phyloP scores from a whole-genome alignment of 2,888 invertebrate genomes.

The Prenolepis imparis region DNA sequence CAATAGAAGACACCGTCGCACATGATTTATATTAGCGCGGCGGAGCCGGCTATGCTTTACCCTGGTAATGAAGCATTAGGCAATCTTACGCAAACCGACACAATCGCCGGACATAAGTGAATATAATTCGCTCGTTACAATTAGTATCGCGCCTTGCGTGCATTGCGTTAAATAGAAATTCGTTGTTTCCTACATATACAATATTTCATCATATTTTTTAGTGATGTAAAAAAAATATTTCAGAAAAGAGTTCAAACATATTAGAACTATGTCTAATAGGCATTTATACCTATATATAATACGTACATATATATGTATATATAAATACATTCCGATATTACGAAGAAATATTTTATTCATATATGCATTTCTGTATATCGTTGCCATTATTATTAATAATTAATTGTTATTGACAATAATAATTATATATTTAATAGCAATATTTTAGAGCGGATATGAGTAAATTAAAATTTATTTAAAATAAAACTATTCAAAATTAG shows the following conservation, averaged over 20 bases:
- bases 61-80: slow-evolving; percentile 30
- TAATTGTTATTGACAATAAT: background rate
- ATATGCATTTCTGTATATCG: background rate
- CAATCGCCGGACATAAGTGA: slow-evolving; percentile 10
- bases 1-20: slow-evolving; percentile 34
- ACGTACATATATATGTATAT: background rate
- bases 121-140: slow-evolving; percentile 31
- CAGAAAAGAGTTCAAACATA: background rate
- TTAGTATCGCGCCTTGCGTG: slow-evolving; percentile 20
- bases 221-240: slow-evolving; percentile 17
- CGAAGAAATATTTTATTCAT: background rate
- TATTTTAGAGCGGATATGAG: background rate
- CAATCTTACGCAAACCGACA: slow-evolving; percentile 39
- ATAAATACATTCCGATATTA: background rate
- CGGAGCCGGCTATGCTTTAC: background rate
- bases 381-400: background rate
- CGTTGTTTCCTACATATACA: background rate
- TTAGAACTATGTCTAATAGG: background rate
- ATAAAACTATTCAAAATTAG: background rate
- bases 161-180: slow-evolving; percentile 22
- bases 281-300: too few species aligned
- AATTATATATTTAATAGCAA: background rate
- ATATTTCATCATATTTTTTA: slow-evolving; percentile 4
- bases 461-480: background rate
- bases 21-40: slow-evolving; percentile 41